A percentile compares a stretch with the other conserved stretches of the same genome.
These are phyloP conservation scores for Phoxinus dragarum DNA, from an alignment of 2,797 vertebrate genomes.

Conservation along the genomic window DNA sequence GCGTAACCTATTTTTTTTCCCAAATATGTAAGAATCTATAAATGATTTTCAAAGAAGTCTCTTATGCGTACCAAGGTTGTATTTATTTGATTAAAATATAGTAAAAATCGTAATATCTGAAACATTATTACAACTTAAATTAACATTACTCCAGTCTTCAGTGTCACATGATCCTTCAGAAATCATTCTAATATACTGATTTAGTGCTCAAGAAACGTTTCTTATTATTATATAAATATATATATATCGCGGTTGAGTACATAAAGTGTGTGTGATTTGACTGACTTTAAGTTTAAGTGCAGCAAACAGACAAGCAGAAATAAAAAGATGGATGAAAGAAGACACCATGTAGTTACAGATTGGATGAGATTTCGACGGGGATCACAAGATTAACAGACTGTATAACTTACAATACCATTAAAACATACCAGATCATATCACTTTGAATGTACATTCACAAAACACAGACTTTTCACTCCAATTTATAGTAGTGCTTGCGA, in stretches of 20 bases:
- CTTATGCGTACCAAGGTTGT: neutral
- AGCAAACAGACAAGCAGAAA: constrained; percentile 26
- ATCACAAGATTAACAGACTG: constrained; percentile 45
- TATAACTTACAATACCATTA: neutral
- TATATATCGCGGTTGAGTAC: too few relatives aligned
- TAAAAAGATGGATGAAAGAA: constrained; percentile 41
- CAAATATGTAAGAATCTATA: neutral
- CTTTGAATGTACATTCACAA: neutral
- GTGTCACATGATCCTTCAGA: neutral
- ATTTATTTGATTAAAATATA: neutral
- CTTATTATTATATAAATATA: too few relatives aligned
- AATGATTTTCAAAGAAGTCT: neutral
- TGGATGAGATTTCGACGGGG: constrained; percentile 51
- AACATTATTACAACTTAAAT: neutral
- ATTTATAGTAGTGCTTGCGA: neutral
- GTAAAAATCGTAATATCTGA: neutral
- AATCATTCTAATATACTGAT: neutral
- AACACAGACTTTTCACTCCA: neutral
- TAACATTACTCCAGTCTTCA: neutral
- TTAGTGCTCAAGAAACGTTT: neutral
- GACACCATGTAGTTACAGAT: constrained; percentile 47
- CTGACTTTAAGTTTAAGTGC: neutral
- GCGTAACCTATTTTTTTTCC: too few relatives aligned
- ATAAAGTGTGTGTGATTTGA: neutral
- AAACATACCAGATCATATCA: neutral